Percentiles rank a stretch among this genome's conserved stretches.
These are phyloP conservation scores for Lapara coniferarum DNA, from an alignment of 2,888 invertebrate genomes.

Conservation along the genomic window DNA sequence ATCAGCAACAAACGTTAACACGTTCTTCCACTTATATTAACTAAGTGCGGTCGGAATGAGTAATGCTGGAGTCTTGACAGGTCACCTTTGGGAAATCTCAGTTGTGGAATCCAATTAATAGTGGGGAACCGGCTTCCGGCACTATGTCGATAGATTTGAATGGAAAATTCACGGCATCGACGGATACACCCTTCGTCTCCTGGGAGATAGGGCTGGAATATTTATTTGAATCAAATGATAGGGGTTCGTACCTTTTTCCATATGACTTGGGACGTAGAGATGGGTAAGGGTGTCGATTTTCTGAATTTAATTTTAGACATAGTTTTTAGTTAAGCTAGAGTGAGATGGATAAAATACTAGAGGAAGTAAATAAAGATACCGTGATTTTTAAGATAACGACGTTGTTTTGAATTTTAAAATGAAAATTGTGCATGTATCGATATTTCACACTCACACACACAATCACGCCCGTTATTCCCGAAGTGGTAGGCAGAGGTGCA, in stretches of 20 bases:
- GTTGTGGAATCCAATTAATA: constrained; percentile 49
- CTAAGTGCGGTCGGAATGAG: constrained; percentile 32
- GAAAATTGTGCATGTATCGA: no score
- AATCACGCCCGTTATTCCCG: no score
- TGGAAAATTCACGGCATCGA: constrained; percentile 40
- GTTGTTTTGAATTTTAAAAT: no score
- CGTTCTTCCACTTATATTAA: constrained; percentile 28
- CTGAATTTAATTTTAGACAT: background rate
- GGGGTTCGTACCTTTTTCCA: constrained; percentile 40
- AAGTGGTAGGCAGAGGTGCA: no score
- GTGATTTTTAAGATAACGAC: no score
- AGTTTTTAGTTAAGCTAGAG: no score
- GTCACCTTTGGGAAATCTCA: constrained; percentile 41
- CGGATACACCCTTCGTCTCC: constrained; percentile 42
- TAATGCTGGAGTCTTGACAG: constrained; percentile 34
- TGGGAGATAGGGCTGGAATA: constrained; percentile 41
- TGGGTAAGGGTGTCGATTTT: constrained; percentile 28
- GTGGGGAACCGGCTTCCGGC: constrained; percentile 25
- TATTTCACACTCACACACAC: no score
- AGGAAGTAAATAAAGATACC: no score
- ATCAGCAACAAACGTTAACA: background rate
- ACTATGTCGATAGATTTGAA: constrained; percentile 34
- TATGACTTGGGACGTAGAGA: constrained; percentile 33
- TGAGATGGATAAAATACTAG: no score
- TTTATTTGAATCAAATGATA: constrained; percentile 54